Base-by-base conservation (phyloP, 2,113 vertebrate genomes). In the Eolophus roseicapilla region DNA sequence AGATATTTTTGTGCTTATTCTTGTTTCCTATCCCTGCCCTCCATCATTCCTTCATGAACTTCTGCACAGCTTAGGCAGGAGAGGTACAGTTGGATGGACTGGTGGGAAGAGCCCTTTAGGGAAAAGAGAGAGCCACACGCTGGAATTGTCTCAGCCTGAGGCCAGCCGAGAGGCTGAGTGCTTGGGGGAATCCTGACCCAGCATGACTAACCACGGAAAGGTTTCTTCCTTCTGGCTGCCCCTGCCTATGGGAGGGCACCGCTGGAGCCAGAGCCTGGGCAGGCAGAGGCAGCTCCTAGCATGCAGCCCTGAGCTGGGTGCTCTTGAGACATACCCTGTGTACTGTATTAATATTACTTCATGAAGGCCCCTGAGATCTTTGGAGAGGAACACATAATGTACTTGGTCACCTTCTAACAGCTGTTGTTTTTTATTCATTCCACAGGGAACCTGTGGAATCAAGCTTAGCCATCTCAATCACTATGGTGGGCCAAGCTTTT, bases 91-190 rank as follows among this genome's bases (percentile, higher is more conserved):
- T 49, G 37, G 28, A 33, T 18, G 35, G 29, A 24, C 35, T 27
- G 50, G 28, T 35, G 17, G 11, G 28, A 33, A 33, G 63, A 63
- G 35, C 10, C 10, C 24, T 70, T 63, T 11, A 73, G 39, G 60
- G 28, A 64, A 67, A 67, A 82, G 31, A 46, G 17, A 11, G 24
- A 57, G 12, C 10, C 20, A 33, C 7, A 5, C 3, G 1, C 7
- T 67, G 0, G 0, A 71, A n/a, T 60, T 2, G 1, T 27, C 18
- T 82, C 71, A 73, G 6, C 10, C 21, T 60, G 39, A 53, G 37
- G 47, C 33, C 41, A 90, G 24, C 19, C 57, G 52, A 16, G 31
- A 88, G 28, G 25, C 9, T 33, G 37, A 25, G 33, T 41, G 25
- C 17, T 7, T 49, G 9, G 2, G 6, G 9, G 17, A 4, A 23